Evolutionary conservation across 1,140 invertebrate genomes (phyloP).

Genomic region (Brachionus asplanchnoidis): DNA sequence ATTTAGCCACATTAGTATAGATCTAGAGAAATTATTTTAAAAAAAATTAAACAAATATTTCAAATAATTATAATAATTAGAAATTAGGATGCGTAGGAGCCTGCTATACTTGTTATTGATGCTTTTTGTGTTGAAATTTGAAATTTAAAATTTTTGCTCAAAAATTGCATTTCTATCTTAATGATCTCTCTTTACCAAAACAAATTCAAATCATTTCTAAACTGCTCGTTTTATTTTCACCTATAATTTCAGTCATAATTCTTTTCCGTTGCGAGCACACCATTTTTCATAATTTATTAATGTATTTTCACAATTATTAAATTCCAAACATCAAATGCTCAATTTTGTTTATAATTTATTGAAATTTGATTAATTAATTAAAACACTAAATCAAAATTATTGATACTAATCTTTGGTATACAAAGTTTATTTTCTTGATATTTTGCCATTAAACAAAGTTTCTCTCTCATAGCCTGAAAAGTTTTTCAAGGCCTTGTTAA

Average conservation of each 20-base stretch:
- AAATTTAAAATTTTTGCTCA: neutral
- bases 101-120: neutral
- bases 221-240: neutral
- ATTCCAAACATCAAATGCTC: neutral
- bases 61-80: slow-evolving; percentile 18
- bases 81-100: slow-evolving; percentile 28
- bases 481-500: neutral
- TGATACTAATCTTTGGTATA: neutral
- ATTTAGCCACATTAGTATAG: neutral
- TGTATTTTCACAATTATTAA: neutral
- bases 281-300: neutral
- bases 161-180: slow-evolving; percentile 8
- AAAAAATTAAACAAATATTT: slow-evolving; percentile 17
- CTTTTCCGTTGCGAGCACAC: neutral
- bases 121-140: neutral
- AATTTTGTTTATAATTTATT: neutral
- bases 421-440: neutral
- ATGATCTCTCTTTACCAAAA: neutral
- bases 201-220: neutral
- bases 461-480: neutral
- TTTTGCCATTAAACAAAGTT: neutral
- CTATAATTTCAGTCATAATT: neutral
- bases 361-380: neutral
- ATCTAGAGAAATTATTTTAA: neutral
- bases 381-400: neutral